These are phyloP conservation scores for Sphinx pinastri DNA, from an alignment of 2,888 invertebrate genomes.

Conservation along the genomic window DNA sequence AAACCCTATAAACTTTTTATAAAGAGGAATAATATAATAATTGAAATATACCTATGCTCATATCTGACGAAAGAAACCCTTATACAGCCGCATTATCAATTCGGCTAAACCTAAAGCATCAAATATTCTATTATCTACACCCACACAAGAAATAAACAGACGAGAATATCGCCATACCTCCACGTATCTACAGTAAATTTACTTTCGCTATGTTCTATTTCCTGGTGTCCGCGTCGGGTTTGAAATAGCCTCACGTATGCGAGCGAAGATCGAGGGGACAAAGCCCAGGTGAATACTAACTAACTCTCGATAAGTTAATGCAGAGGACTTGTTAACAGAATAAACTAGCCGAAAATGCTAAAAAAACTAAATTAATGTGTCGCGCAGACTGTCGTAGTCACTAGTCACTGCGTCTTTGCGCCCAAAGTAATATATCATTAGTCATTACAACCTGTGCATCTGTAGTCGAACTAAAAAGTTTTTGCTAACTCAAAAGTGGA, in stretches of 20 bases:
- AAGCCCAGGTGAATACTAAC: constrained; percentile 48
- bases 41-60: no score
- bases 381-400: no score
- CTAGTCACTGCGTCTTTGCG: no score
- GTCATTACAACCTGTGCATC: no score
- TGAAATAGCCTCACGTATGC: constrained; percentile 46
- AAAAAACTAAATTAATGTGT: no score
- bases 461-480: no score
- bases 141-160: constrained; percentile 3
- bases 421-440: no score
- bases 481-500: no score
- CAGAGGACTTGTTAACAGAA: not conserved
- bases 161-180: constrained; percentile 16
- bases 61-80: no score
- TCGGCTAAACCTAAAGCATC: not conserved
- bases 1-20: no score
- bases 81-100: not conserved
- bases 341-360: not conserved
- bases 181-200: constrained; percentile 37
- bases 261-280: constrained; percentile 39
- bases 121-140: not conserved
- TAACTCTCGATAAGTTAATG: constrained; percentile 25
- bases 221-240: constrained; percentile 32
- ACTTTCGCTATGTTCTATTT: constrained; percentile 43
- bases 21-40: no score